Conservation (phyloP, 2,888 invertebrate species). For the Cheilosia pagana region DNA sequence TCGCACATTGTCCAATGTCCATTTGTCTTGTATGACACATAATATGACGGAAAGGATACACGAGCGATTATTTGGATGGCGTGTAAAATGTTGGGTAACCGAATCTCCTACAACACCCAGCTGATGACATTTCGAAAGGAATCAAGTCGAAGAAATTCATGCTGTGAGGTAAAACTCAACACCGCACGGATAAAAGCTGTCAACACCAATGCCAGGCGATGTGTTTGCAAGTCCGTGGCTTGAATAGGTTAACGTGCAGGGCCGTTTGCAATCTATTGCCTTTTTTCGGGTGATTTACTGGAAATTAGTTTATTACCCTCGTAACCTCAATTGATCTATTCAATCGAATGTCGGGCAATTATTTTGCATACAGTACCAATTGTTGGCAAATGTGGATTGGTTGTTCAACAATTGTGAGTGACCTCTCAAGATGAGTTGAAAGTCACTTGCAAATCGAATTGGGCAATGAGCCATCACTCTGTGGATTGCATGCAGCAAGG, state of each 20-base stretch:
- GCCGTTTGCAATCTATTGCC: background rate
- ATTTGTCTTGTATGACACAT: background rate
- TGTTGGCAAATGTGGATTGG: background rate
- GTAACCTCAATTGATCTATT: background rate
- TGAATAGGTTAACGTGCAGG: slow-evolving; percentile 6
- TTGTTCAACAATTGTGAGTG: background rate
- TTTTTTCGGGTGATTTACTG: slow-evolving; percentile 1
- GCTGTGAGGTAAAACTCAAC: background rate
- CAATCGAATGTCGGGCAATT: slow-evolving; percentile 6
- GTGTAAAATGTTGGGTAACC: background rate
- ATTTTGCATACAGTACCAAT: background rate
- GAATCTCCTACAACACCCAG: background rate
- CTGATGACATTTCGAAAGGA: background rate
- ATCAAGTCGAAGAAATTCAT: too few relatives aligned
- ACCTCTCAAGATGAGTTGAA: background rate
- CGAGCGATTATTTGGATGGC: background rate
- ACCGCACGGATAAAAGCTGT: slow-evolving; percentile 4
- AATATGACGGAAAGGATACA: slow-evolving; percentile 55
- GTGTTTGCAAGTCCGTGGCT: background rate
- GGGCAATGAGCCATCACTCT: background rate
- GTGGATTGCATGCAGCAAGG: background rate
- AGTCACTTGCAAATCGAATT: slow-evolving; percentile 5
- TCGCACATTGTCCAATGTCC: background rate
- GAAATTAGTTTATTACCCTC: slow-evolving; percentile 1
- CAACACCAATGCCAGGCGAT: background rate